Conservation (phyloP, 2,888 invertebrate species). For the Drosophila yooni region DNA sequence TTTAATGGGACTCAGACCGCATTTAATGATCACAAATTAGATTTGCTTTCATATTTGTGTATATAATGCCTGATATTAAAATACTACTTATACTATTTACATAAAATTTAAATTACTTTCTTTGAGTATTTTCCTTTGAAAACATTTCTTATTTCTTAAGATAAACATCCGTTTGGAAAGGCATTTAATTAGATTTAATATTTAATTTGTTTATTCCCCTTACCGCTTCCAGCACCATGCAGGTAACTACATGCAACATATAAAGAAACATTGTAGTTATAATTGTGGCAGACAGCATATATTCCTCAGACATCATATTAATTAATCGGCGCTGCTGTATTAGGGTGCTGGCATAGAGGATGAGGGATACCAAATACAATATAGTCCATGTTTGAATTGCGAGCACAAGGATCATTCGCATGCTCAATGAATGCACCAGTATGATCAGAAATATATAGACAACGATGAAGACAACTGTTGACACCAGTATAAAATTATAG, state of each 20-base stretch:
- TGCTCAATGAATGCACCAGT: background rate
- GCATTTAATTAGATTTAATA: background rate
- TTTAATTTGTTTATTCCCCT: background rate
- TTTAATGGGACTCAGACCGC: background rate
- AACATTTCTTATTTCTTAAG: background rate
- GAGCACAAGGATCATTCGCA: background rate
- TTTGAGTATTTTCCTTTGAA: background rate
- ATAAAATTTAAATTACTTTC: background rate
- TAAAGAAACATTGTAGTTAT: conserved; percentile 38
- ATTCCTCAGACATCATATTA: conserved; percentile 7
- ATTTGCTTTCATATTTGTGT: background rate
- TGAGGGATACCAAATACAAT: conserved; percentile 3
- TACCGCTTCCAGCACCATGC: background rate
- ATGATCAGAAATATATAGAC: conserved; percentile 15
- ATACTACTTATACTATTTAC: background rate
- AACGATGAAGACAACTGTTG: conserved; percentile 25
- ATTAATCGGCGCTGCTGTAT: conserved; percentile 43
- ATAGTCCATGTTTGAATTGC: conserved; percentile 18
- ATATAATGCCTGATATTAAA: background rate
- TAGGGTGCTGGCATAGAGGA: conserved; percentile 37
- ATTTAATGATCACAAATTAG: background rate
- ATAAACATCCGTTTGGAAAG: background rate
- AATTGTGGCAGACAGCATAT: conserved; percentile 44
- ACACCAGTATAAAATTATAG: conserved; percentile 12
- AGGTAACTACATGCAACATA: conserved; percentile 12